Conservation (phyloP, 2,113 vertebrate species). For the Rostratula benghalensis region DNA sequence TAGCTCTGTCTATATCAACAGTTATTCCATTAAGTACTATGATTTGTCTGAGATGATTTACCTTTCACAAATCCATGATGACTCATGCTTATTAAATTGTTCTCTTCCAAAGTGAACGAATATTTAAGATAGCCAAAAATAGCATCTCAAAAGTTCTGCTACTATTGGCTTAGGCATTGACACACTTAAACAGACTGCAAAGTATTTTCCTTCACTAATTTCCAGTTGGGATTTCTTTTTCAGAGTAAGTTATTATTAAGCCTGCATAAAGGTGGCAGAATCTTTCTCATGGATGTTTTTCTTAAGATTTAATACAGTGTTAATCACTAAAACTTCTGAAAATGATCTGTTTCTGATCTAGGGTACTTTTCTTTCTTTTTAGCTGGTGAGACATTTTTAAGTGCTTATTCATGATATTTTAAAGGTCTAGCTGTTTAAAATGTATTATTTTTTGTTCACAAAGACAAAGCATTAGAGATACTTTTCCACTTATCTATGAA, state of each 20-base stretch:
- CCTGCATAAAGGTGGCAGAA: neutral
- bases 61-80: neutral
- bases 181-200: neutral
- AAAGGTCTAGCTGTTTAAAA: conserved; percentile 12
- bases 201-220: conserved; percentile 4
- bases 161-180: neutral
- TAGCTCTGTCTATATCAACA: neutral
- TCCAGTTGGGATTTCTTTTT: conserved; percentile 35
- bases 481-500: neutral
- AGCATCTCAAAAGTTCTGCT: neutral
- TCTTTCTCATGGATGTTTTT: neutral
- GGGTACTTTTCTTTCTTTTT: conserved; percentile 36
- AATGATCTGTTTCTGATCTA: conserved; percentile 5
- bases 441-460: neutral
- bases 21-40: conserved; percentile 43
- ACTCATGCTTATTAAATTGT: conserved; percentile 57
- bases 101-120: neutral
- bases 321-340: conserved; percentile 37
- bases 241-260: conserved; percentile 16
- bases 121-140: conserved; percentile 46
- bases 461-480: conserved; percentile 7
- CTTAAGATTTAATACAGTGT: conserved; percentile 7
- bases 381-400: conserved; percentile 13
- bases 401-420: conserved; percentile 53
- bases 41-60: conserved; percentile 39